Evolutionary conservation across 2,113 vertebrate species (phyloP), one percentile per base, ranked within the genome.

Genomic region (Microcebus jonahi): DNA sequence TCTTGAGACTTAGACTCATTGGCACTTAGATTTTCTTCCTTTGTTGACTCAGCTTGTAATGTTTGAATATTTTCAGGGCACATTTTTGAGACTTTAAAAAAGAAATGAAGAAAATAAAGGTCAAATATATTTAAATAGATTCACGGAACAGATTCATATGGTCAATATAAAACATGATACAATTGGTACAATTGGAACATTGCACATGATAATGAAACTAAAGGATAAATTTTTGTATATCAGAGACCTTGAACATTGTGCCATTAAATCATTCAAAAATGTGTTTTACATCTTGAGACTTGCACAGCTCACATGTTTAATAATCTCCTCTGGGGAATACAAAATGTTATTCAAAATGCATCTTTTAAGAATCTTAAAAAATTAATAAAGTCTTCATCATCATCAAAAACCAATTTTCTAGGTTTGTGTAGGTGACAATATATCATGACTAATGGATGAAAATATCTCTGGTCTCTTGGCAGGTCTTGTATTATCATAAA

Each of bases 1-100:
- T 98, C 81, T 97, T 97, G 97, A 93, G 98, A 98, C 90, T 94
- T 88, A 4, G 94, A 98, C 21, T 98, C 34, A 29, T 20, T 97
- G 65, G 79, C 91, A 73, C 94, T 97, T 95, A 97, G 93, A 57
- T 98, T 98, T 92, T 98, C 97, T 91, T 97, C 94, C 84, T 96
- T 98, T 95, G 67, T 93, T n/a, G 86, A 97, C 23, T 90, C 63
- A 84, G 31, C 6, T 0, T 81, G 96, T 94, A 91, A 92, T 86
- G 81, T 97, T 36, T 95, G 90, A 92, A 92, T 98, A 75, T 96
- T 97, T 92, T 70, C 77, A 63, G 97, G 97, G 45, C 9, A 42
- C 25, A 96, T 97, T 89, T 27, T 95, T 94, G 75, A 65, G n/a
- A 20, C 73, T 55, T 57, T 57, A 36, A 71, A 91, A 94, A 88